These are phyloP conservation scores for Temnothorax nylanderi DNA, from an alignment of 1,140 invertebrate genomes.

Conservation along the genomic window DNA sequence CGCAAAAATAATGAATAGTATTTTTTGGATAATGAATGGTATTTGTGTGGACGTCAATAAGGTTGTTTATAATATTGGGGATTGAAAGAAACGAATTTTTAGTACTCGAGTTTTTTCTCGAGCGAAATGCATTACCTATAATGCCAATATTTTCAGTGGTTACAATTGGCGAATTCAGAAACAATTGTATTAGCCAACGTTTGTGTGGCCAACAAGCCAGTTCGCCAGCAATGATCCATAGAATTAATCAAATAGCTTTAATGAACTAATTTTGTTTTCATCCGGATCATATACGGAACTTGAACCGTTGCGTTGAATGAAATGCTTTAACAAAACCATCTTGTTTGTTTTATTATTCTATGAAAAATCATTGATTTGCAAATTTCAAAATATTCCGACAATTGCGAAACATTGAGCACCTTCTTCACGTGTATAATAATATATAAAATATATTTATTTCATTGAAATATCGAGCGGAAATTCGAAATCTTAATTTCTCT, in stretches of 20 bases:
- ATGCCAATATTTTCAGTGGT: not conserved
- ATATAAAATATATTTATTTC: not conserved
- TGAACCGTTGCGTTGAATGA: constrained; percentile 23
- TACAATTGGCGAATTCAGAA: not conserved
- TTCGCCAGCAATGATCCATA: constrained; percentile 37
- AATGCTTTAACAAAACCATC: constrained; percentile 61
- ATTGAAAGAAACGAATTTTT: not conserved
- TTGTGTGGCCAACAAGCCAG: not conserved
- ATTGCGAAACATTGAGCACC: not conserved
- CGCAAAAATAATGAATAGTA: not conserved
- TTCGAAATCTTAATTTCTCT: not conserved
- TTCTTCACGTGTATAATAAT: not conserved
- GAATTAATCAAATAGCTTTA: constrained; percentile 66
- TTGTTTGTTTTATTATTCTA: constrained; percentile 48
- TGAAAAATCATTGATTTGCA: not conserved
- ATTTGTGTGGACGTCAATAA: not conserved
- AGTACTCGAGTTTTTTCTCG: not conserved
- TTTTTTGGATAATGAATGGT: not conserved
- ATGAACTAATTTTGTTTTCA: constrained; percentile 76
- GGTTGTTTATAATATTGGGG: not conserved
- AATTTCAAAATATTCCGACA: not conserved
- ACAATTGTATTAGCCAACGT: not conserved
- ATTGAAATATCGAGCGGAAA: not conserved
- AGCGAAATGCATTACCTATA: not conserved
- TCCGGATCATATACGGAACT: constrained; percentile 48